Evolutionary conservation across 2,113 vertebrate genomes (phyloP), one percentile per base, ranked within the genome.

Genomic region (Brachirus orientalis): DNA sequence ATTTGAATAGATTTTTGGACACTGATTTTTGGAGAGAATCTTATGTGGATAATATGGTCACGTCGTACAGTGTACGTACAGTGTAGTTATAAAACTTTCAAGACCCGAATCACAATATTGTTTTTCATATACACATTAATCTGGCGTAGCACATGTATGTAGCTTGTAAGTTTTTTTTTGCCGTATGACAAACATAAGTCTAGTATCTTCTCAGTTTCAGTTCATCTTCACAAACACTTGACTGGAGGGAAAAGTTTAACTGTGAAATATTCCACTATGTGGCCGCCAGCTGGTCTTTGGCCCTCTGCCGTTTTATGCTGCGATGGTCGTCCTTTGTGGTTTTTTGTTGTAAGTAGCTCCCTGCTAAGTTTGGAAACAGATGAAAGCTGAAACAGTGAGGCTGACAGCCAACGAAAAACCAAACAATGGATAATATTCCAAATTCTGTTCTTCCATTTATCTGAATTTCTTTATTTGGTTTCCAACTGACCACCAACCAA

Each of bases 351-450:
- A 13, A 14, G 8, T 46, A 46, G 16, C 20, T 45, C 10, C 20
- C 41, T 17, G 40, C 10, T 18, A 12, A 12, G 57, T 59, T 14
- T 59, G 40, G 41, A 44, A 59, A 45, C 40, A 28, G 41, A 59
- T 35, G 57, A 44, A 40, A 56, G 36, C 11, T 9, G 6, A 8
- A 11, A 38, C 35, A 36, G 17, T 20, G 6, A 17, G 10, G 4
- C 35, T 13, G 28, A 28, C 8, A 10, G n/a, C 28, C 52, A 33
- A 54, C n/a, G n/a, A 33, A 54, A 54, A 4, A 28, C 28, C 28
- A 54, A 36, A 36, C 14, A 45, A 43, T 43, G 6, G 14, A 5
- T 10, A 10, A 12, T 11, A 12, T 10, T 43, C 10, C 12, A 13
- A 43, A 4, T 43, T 11, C 4, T 14, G 14, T 43, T 5, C 1